Conservation (phyloP, 2,797 vertebrate genomes). For the Bovichtus variegatus region DNA sequence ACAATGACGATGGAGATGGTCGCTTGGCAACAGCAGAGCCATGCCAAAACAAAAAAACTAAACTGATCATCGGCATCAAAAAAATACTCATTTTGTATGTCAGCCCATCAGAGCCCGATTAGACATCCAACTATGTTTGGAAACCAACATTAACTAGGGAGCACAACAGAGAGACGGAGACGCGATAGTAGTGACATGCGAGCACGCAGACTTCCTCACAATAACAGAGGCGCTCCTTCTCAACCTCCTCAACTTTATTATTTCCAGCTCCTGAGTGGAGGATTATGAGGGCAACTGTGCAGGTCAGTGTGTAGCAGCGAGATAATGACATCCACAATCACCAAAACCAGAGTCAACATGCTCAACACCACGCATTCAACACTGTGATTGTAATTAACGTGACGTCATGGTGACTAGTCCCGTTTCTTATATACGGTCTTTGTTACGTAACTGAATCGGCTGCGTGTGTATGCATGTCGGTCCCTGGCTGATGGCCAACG, state of each 20-base stretch:
- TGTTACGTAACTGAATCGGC: no score
- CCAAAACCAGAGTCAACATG: no score
- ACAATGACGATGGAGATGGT: conserved; percentile 52
- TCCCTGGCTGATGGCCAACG: no score
- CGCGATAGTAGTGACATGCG: background rate
- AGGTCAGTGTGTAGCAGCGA: background rate
- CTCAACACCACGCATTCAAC: background rate
- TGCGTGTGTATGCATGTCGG: no score
- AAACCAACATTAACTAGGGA: conserved; percentile 7
- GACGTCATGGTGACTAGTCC: no score
- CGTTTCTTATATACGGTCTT: no score
- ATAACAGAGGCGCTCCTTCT: background rate
- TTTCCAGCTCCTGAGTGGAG: background rate
- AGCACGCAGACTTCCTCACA: conserved; percentile 6
- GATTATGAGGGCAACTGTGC: background rate
- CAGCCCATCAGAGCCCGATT: conserved; percentile 1
- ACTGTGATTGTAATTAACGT: background rate
- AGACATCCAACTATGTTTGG: conserved; percentile 5
- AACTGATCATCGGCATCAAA: conserved; percentile 10
- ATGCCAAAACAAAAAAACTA: conserved; percentile 36
- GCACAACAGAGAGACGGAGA: background rate
- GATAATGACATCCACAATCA: conserved; percentile 16
- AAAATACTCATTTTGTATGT: conserved; percentile 17
- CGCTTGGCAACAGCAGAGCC: conserved; percentile 70
- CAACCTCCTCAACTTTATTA: background rate